Conservation (phyloP, 2,113 vertebrate genomes). For the Nymphicus hollandicus region DNA sequence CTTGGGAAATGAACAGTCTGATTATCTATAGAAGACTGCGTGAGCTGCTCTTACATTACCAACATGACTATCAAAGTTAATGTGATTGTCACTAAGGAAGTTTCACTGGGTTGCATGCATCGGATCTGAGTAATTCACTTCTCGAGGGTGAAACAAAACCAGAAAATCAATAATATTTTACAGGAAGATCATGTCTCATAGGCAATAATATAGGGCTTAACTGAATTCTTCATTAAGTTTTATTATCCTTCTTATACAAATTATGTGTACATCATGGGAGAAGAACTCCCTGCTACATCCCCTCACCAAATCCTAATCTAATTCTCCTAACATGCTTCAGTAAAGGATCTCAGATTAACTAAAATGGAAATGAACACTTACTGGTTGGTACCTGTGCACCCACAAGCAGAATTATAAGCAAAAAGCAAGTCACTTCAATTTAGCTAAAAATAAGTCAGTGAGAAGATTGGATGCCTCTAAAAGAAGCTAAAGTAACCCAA, state of each 20-base stretch:
- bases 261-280: background rate
- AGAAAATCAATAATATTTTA: background rate
- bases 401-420: background rate
- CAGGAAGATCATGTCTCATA: background rate
- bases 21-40: background rate
- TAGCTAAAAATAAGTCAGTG: background rate
- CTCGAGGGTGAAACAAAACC: background rate
- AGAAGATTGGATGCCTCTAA: background rate
- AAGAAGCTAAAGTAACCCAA: background rate
- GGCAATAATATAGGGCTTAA: background rate
- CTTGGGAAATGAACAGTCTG: background rate
- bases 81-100: background rate
- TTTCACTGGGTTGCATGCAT: background rate
- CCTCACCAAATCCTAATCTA: background rate
- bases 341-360: background rate
- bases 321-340: background rate
- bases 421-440: background rate
- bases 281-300: background rate
- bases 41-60: background rate
- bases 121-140: background rate
- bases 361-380: background rate
- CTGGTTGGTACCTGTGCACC: background rate
- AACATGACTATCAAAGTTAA: background rate
- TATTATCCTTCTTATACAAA: background rate
- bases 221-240: background rate